phyloP scores from a whole-genome alignment of 2,888 invertebrate genomes.

The Eupithecia subfuscata region DNA sequence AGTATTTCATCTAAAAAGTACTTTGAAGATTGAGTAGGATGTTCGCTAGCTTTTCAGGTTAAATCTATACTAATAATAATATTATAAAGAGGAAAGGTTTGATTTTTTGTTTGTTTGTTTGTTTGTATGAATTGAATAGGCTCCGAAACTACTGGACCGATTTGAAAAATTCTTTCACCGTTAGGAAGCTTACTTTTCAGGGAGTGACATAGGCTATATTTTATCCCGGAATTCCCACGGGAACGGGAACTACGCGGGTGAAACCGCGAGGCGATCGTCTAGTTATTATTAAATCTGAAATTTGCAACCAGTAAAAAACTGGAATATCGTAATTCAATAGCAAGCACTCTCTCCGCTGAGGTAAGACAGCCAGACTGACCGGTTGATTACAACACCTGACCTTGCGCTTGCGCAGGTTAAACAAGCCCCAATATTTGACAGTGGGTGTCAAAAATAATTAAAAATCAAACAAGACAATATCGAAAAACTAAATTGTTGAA shows the following conservation, averaged over 20 bases:
- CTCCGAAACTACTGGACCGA: too few species aligned
- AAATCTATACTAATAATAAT: too few species aligned
- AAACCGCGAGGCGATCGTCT: too few species aligned
- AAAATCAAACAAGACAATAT: neutral
- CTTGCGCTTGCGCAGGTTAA: constrained; percentile 29
- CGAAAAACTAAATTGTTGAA: too few species aligned
- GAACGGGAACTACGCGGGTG: too few species aligned
- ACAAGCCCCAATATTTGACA: neutral
- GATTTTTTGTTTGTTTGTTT: too few species aligned
- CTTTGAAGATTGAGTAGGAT: neutral
- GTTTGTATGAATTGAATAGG: too few species aligned
- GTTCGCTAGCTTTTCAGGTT: neutral
- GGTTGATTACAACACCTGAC: constrained; percentile 28
- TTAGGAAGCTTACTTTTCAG: too few species aligned
- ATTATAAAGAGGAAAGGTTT: too few species aligned
- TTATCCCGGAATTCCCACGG: too few species aligned
- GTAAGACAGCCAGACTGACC: constrained; percentile 25
- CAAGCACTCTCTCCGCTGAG: constrained; percentile 27
- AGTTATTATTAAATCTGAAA: neutral
- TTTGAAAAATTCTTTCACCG: too few species aligned
- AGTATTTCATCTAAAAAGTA: neutral
- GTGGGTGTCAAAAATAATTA: neutral
- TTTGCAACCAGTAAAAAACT: neutral
- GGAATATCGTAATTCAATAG: constrained; percentile 5
- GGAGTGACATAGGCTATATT: too few species aligned